Evolutionary conservation across 2,888 invertebrate species (phyloP), one percentile per base, ranked within the genome.

Genomic region (Pseudococcus longispinus): DNA sequence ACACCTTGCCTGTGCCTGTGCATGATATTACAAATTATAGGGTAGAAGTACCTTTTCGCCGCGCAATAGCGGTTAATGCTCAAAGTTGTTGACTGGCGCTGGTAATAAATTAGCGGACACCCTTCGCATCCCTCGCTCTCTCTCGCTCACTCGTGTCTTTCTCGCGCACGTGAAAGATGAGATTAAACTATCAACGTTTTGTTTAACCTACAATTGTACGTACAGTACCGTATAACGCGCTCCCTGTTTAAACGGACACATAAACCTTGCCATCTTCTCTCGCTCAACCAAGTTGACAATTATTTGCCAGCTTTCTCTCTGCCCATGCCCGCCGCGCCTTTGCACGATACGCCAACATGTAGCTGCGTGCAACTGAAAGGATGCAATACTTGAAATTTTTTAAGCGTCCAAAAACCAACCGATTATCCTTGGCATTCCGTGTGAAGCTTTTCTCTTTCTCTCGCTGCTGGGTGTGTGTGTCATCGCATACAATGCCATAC

Each of bases 161-260:
- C 42, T 20, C 42, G 77, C 42, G 42, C 29, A 80, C 42, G 77
- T 80, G 77, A 42, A 42, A 80, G 77, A 80, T 80, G 77, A 80
- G 77, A 80, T 80, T 80, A 80, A 80, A 80, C 77, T 80, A 80
- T 80, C 77, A 80, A 80, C 77, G 77, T 80, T 80, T 80, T 80
- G 77, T 80, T 80, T 80, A 80, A 80, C 77, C 77, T 80, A 80
- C 77, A 80, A 80, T 80, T 80, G 77, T 80, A 80, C 20, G 37
- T 32, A 37, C 1, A 9, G 37, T n/a, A 70, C 70, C 55, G 55
- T 65, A 65, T 65, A 65, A 29, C 2, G 70, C 18, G 1, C 13
- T 5, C 18, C 13, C 65, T 65, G n/a, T 55, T 55, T 55, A 55
- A 23, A 23, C 60, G 60, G 23, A 23, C 60, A 23, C 55, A 55